These are phyloP conservation scores for Oscarella lobularis DNA, from an alignment of 37 sponge, comb jelly and placozoan genomes.

Conservation along the genomic window DNA sequence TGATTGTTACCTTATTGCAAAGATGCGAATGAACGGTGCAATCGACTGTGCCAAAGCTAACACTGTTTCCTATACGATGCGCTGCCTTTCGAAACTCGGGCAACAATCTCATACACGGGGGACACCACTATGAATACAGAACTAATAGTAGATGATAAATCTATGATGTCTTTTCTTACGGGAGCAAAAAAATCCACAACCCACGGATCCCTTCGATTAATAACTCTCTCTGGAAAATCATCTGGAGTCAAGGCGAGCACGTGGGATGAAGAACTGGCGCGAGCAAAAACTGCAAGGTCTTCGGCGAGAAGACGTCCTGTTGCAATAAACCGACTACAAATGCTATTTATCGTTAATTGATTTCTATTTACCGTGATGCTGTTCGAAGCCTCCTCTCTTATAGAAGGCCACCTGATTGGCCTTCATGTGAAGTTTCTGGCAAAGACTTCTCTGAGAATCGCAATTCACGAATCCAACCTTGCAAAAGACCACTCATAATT, in stretches of 20 bases:
- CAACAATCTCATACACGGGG: conserved; percentile 23
- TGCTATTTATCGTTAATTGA: neutral
- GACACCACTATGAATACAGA: conserved; percentile 26
- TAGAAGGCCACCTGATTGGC: neutral
- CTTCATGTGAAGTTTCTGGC: conserved; percentile 3
- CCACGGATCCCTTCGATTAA: neutral
- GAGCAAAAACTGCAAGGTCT: neutral
- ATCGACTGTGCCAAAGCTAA: conserved; percentile 34
- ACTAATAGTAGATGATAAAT: neutral
- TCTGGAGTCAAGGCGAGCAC: conserved; percentile 5
- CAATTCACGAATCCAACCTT: conserved; percentile 10
- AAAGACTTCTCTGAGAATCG: conserved; percentile 5
- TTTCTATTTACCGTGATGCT: conserved; percentile 17
- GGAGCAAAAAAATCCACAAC: conserved; percentile 17
- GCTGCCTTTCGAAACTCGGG: conserved; percentile 24
- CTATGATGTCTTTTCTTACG: conserved; percentile 2
- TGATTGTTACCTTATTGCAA: conserved; percentile 24
- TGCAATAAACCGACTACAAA: neutral
- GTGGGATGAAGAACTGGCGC: neutral
- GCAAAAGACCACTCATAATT: neutral
- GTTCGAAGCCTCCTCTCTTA: conserved; percentile 23
- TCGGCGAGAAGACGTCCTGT: neutral
- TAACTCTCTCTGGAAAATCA: conserved; percentile 2
- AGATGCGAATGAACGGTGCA: conserved; percentile 19
- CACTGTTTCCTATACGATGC: neutral